Conservation (phyloP, 2,113 vertebrate species). For the Procapra przewalskii region DNA sequence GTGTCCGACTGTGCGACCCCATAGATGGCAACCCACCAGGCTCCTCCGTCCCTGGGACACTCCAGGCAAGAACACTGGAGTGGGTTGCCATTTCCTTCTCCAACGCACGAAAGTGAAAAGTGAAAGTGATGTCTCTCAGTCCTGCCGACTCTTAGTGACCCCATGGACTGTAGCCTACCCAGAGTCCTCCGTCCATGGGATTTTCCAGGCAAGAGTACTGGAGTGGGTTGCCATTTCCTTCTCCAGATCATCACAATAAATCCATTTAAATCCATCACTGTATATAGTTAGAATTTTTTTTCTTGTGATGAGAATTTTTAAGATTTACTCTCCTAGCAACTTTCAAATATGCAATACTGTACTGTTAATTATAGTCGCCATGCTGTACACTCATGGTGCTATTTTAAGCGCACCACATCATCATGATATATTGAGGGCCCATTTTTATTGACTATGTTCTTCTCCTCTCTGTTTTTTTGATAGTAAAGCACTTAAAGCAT, state of each 20-base stretch:
- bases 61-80: neutral
- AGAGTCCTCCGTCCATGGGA: neutral
- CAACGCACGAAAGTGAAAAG: neutral
- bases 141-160: neutral
- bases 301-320: neutral
- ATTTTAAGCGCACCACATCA: conserved; percentile 49
- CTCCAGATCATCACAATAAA: neutral
- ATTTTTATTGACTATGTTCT: conserved; percentile 5
- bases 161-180: neutral
- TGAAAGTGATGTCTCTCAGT: neutral
- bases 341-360: too few relatives aligned
- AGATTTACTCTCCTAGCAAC: neutral
- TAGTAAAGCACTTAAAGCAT: conserved; percentile 23
- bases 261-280: neutral
- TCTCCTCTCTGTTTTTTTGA: conserved; percentile 41
- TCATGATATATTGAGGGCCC: conserved; percentile 9
- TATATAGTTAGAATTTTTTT: neutral
- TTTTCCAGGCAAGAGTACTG: neutral
- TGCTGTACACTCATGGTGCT: neutral
- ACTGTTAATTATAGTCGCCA: neutral
- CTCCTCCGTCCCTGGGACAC: neutral
- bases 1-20: neutral
- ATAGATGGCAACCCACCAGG: neutral
- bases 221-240: neutral
- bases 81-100: neutral